Percentiles rank a stretch among this genome's conserved stretches.
Conservation (phyloP, 2,888 invertebrate genomes). For the Ormyrus thymus region DNA sequence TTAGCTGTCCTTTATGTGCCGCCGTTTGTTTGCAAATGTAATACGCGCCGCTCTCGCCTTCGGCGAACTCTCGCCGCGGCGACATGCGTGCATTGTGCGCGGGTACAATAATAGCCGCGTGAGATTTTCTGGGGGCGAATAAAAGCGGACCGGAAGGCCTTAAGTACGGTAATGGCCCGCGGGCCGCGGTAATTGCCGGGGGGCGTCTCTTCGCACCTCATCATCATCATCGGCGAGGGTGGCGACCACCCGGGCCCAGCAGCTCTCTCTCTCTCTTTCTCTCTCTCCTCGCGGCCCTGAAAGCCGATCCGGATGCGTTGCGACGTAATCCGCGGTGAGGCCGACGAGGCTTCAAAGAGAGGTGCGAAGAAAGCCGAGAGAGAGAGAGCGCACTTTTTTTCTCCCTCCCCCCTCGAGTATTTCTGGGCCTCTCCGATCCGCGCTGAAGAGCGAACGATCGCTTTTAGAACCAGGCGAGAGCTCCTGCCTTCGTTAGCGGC, state of each 20-base stretch:
- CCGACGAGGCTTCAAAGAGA: conserved; percentile 29
- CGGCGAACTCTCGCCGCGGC: conserved; percentile 16
- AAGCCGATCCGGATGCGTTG: conserved; percentile 44
- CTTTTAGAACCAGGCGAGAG: too few species aligned
- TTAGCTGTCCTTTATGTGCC: conserved; percentile 28
- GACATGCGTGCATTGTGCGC: conserved; percentile 4
- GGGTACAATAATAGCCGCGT: conserved; percentile 33
- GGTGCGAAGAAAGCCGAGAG: conserved; percentile 43
- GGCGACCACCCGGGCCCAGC: conserved; percentile 37
- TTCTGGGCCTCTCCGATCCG: too few species aligned
- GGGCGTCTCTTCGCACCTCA: conserved; percentile 75
- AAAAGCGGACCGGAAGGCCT: conserved; percentile 30
- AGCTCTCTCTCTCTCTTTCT: conserved; percentile 48
- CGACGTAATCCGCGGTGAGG: not conserved
- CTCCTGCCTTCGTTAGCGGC: too few species aligned
- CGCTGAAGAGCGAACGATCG: too few species aligned
- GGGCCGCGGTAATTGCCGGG: conserved; percentile 70
- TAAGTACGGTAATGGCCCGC: conserved; percentile 64
- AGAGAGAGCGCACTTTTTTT: not conserved
- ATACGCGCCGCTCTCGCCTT: conserved; percentile 36
- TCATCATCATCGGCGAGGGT: conserved; percentile 63
- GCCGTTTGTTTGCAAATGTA: conserved; percentile 23
- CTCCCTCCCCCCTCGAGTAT: too few species aligned
- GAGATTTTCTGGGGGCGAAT: not conserved
- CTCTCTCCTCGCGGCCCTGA: conserved; percentile 19